Percentiles rank a stretch among this genome's conserved stretches.
phyloP scores from a whole-genome alignment of 2,888 invertebrate genomes.

The Dromius quadrimaculatus region DNA sequence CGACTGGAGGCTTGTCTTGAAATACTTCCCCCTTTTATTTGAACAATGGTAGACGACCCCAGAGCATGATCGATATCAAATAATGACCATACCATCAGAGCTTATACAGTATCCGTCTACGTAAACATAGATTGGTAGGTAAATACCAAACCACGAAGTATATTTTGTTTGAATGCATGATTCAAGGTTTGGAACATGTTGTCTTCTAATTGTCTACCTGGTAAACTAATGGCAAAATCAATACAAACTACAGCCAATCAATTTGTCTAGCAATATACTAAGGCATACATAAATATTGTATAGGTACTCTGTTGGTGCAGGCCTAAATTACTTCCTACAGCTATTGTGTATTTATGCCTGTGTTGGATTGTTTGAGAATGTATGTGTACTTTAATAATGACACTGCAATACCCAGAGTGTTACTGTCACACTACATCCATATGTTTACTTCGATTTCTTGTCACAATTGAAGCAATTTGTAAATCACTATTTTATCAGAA shows the following conservation, averaged over 20 bases:
- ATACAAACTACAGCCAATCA: constrained; percentile 59
- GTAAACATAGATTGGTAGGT: background rate
- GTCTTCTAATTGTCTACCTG: constrained; percentile 55
- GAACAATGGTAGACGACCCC: no score
- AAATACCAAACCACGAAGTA: constrained; percentile 9
- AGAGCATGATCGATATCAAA: no score
- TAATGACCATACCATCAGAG: background rate
- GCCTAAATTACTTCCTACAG: constrained; percentile 31
- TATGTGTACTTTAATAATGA: constrained; percentile 17
- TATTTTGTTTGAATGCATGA: constrained; percentile 10
- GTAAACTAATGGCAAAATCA: constrained; percentile 61
- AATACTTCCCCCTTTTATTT: no score
- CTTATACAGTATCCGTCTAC: background rate
- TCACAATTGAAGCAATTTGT: background rate
- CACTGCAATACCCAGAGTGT: background rate
- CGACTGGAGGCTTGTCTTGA: no score
- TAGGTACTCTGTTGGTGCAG: constrained; percentile 35
- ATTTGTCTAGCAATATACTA: constrained; percentile 61
- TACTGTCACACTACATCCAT: constrained; percentile 1
- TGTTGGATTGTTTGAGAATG: background rate
- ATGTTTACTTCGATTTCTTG: constrained; percentile 24
- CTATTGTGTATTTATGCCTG: background rate
- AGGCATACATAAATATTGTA: constrained; percentile 61
- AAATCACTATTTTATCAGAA: constrained; percentile 8
- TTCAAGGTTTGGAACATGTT: constrained; percentile 16